Evolutionary conservation across 2,113 vertebrate genomes (phyloP), one percentile per base, ranked within the genome.

Genomic region (Neomonachus schauinslandi): DNA sequence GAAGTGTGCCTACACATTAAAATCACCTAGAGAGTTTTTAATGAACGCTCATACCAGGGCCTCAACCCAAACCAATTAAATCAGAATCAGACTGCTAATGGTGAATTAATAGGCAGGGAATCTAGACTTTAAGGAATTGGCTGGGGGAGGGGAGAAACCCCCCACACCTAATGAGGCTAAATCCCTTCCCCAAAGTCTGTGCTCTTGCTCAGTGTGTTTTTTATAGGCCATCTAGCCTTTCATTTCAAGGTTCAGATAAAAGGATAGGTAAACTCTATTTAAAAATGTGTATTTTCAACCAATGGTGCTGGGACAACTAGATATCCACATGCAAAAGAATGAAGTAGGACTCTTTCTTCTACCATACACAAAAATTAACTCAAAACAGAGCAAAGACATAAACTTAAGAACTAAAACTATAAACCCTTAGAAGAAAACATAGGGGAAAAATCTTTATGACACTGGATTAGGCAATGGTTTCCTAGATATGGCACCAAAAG

Each of bases 271-370:
- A 86, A 83, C 15, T 79, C 46, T 57, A 63, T 49, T 83, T 77
- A 39, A 88, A 83, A 94, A 91, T 63, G 76, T 57, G 3, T 71
- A 89, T 63, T 97, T 96, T 93, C 83, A 83, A 92, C 42, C 69
- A 76, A 55, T 53, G n/a, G 31, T 53, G 15, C 59, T 92, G 59
- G 21, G 33, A 91, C 46, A 67, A 87, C 12, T n/a, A 33, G 28
- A 82, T 76, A 93, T 7, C 22, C 59, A 92, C 28, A 89, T 21
- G 42, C 24, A 51, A 65, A 77, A 71, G 16, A 83, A 84, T 26
- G 7, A 55, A 93, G 22, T 21, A 53, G 33, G 77, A 79, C 18
- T 6, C 51, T 84, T 53, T n/a, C 53, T 71, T 79, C 19, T 11
- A 89, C 19, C 28, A 91, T 53, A 81, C 53, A 31, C 4, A 94